Evolutionary conservation across 2,797 vertebrate genomes (phyloP).

Genomic region (Tachyglossus aculeatus): DNA sequence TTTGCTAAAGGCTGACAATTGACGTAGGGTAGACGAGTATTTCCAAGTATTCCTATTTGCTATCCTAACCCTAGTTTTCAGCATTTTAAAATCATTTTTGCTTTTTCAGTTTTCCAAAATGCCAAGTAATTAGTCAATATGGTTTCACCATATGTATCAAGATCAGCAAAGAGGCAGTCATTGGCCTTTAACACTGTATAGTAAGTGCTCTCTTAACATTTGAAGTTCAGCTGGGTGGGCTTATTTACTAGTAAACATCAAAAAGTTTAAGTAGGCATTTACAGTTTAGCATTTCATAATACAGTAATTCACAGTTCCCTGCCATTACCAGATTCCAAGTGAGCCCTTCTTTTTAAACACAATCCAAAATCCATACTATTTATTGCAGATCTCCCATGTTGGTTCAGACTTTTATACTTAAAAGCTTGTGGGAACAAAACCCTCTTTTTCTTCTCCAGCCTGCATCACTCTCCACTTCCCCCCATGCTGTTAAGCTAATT

Average conservation of each 20-base stretch:
- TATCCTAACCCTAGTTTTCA: no score
- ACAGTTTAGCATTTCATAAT: constrained; percentile 19
- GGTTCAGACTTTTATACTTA: neutral
- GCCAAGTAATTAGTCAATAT: constrained; percentile 67
- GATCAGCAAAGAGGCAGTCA: constrained; percentile 57
- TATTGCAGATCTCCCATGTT: neutral
- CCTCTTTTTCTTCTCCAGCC: constrained; percentile 17
- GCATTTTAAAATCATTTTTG: no score
- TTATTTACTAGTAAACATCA: constrained; percentile 40
- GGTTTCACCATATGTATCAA: constrained; percentile 54
- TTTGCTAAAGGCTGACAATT: no score
- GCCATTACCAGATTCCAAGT: neutral
- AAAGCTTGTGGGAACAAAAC: constrained; percentile 28
- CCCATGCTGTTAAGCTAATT: constrained; percentile 23
- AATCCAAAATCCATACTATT: neutral
- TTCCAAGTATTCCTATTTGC: no score
- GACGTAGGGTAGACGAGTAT: no score
- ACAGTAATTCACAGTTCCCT: constrained; percentile 26
- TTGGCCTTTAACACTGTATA: constrained; percentile 60
- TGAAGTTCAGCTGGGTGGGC: constrained; percentile 41
- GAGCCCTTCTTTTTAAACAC: neutral
- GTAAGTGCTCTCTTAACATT: constrained; percentile 51
- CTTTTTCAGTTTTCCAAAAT: constrained; percentile 66
- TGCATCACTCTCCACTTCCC: constrained; percentile 29
- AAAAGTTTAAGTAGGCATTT: constrained; percentile 49